These are phyloP conservation scores for Phoxinus dragarum DNA, from an alignment of 2,797 vertebrate species.

Conservation along the genomic window DNA sequence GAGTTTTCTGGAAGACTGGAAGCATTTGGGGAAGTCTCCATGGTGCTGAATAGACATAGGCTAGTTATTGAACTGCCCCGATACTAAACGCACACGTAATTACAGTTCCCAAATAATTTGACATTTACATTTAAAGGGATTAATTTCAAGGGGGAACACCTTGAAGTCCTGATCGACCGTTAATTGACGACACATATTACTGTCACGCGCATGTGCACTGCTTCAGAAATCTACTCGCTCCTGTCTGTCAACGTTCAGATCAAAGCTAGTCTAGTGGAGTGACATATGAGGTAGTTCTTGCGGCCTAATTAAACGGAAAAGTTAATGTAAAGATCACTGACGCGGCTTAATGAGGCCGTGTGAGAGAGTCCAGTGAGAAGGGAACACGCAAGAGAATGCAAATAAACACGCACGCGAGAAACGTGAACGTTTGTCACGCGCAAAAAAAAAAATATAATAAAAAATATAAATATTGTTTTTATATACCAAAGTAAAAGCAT, in stretches of 20 bases:
- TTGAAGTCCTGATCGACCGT: not conserved
- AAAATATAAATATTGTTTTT: not conserved
- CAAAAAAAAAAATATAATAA: not conserved
- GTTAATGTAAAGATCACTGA: conserved; percentile 64
- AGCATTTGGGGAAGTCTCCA: conserved; percentile 48
- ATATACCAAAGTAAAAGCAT: not conserved
- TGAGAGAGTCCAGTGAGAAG: conserved; percentile 20
- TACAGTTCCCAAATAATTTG: too few species aligned
- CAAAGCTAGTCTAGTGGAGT: conserved; percentile 47
- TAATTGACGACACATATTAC: not conserved
- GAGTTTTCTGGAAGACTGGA: not conserved
- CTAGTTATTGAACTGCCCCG: not conserved
- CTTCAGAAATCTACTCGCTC: not conserved
- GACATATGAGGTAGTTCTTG: conserved; percentile 64
- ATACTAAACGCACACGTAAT: not conserved
- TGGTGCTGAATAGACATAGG: conserved; percentile 63
- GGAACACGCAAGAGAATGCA: conserved; percentile 11
- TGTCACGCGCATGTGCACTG: not conserved
- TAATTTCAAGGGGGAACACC: too few species aligned
- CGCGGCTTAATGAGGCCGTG: conserved; percentile 60
- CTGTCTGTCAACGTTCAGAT: not conserved
- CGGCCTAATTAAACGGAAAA: conserved; percentile 65
- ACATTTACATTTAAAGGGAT: not conserved
- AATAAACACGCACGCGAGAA: conserved; percentile 31
- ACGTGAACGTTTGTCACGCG: too few species aligned